Evolutionary conservation across 1,140 invertebrate genomes (phyloP), one percentile per base, ranked within the genome.

Genomic region (Conus ventricosus): DNA sequence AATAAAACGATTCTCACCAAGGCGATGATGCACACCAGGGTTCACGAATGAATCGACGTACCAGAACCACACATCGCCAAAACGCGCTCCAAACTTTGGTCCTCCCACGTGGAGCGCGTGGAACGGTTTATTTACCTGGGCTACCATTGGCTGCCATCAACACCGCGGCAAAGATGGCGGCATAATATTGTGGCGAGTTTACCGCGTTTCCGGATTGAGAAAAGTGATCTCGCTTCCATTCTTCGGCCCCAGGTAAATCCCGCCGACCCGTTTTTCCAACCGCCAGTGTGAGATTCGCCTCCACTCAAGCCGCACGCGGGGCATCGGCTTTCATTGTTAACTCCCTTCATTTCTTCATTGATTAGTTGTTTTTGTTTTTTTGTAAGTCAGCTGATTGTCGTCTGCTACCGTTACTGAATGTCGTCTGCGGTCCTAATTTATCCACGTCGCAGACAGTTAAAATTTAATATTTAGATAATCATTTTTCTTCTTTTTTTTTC

Each of bases 141-240:
- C 78, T 80, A 25, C 78, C 78, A 80, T 80, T 80, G 78, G 78
- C 78, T 80, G 78, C 78, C 78, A 80, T 80, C 78, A 80, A 80
- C 78, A 80, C 8, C 8, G 13, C 23, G 78, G 25, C 67, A 71
- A 76, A 80, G n/a, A 80, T 80, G 78, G 78, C 78, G 78, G 78
- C n/a, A 71, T 53, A 80, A 80, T 80, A 80, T 80, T 80, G 78
- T 51, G 27, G 78, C 10, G 6, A 80, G 78, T 80, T 80, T 80
- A 80, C 78, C 15, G 27, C 51, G 78, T 80, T 80, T 5, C 78
- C 78, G 20, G 27, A 53, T 0, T 39, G 78, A 13, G 78, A 25
- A 23, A n/a, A 20, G 67, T 7, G 67, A n/a, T 20, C 39, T 39
- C 39, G 39, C 39, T 39, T 39, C 39, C 39, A 39, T 39, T 39